Base-by-base conservation (phyloP, 2,797 vertebrate species). In the Rhyacichthys aspro region DNA sequence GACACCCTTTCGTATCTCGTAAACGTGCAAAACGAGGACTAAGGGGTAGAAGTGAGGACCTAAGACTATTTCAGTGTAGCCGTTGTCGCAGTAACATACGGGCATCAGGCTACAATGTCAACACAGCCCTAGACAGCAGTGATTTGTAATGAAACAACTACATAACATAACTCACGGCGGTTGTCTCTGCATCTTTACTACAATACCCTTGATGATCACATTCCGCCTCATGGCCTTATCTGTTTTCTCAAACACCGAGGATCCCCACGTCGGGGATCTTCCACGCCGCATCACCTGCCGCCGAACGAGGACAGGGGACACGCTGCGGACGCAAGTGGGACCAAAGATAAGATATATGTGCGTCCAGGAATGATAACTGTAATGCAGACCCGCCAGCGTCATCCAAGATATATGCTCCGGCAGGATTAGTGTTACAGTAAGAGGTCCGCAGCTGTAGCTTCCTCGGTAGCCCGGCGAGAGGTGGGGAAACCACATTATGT, bases 371-470 rank as follows among this genome's bases (percentile, higher is more conserved):
- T 83, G 82, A 87, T 83, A 85, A 83, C 74, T 79, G 82, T 85
- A 86, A 86, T 72, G 72, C 78, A 77, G 70, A 77, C 81, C 83
- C 73, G 36, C 63, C 43, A 61, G 76, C 64, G 62, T 73, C 83
- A 76, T 70, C 75, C 64, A 81, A 84, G 81, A 89, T 88, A 84
- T 86, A 88, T 90, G 74, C 81, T 72, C 82, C 77, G 69, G 69
- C 55, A 77, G 83, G 84, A 83, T 90, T 89, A 86, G 43, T 43
- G 70, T 85, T 90, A 88, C 82, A 85, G 69, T 79, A 70, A 80
- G 68, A 80, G 67, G 67, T 71, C 64, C 66, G 74, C 88, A 90
- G 89, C 88, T 88, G 88, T 76, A 89, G 84, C 83, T 83, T 85
- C 82, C 74, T 79, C 78, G 81, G 86, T 82, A 89, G 86, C 74